phyloP scores from a whole-genome alignment of 1,140 invertebrate genomes.

The Episyrphus balteatus region DNA sequence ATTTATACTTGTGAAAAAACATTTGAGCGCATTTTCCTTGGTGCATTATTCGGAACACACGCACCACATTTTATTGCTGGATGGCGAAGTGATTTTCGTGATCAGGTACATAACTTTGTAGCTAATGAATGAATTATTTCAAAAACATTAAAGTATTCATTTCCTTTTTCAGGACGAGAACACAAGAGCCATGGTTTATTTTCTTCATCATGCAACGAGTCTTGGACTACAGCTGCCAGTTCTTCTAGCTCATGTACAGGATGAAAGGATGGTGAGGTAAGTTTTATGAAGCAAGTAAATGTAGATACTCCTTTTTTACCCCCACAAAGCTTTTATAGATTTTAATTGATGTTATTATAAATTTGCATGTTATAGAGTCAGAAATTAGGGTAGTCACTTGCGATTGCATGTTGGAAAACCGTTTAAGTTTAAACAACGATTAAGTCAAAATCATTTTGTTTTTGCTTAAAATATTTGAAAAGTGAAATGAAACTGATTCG shows the following conservation, averaged over 20 bases:
- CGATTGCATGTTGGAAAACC: too few species aligned
- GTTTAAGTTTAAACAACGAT: too few species aligned
- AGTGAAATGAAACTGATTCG: too few species aligned
- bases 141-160: slow-evolving; percentile 1
- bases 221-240: slow-evolving; percentile 27
- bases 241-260: slow-evolving; percentile 28
- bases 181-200: slow-evolving; percentile 59
- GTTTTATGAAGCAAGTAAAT: too few species aligned
- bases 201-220: slow-evolving; percentile 56
- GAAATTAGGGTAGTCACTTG: too few species aligned
- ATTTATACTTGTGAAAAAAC: slow-evolving; percentile 67
- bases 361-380: too few species aligned
- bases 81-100: slow-evolving; percentile 71
- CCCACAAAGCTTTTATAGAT: neutral
- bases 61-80: slow-evolving; percentile 67
- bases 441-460: too few species aligned
- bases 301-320: neutral
- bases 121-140: neutral
- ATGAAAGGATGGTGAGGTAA: slow-evolving; percentile 30
- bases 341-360: neutral
- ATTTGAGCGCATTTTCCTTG: slow-evolving; percentile 65
- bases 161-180: slow-evolving; percentile 50
- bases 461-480: too few species aligned
- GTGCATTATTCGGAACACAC: slow-evolving; percentile 64
- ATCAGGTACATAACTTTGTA: slow-evolving; percentile 33